Evolutionary conservation across 2,888 invertebrate genomes (phyloP).

Genomic region (Aspidapion aeneum): DNA sequence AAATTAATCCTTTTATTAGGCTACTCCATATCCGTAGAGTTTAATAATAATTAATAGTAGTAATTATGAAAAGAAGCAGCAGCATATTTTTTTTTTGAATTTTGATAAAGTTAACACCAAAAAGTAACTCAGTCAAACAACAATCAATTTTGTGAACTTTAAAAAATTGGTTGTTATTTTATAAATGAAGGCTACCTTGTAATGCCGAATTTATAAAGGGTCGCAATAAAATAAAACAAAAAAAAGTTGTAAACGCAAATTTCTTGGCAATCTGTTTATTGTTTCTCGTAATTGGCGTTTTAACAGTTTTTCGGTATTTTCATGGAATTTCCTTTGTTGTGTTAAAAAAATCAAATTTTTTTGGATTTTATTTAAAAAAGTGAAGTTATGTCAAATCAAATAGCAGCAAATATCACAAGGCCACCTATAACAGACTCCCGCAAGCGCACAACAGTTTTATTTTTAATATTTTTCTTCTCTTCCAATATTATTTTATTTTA

Average conservation of each 20-base stretch:
- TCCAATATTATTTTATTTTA: no score
- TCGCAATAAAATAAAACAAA: not conserved
- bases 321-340: not conserved
- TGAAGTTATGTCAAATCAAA: not conserved
- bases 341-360: not conserved
- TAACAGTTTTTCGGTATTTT: not conserved
- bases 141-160: conserved; percentile 10
- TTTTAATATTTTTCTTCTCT: not conserved
- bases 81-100: conserved; percentile 14
- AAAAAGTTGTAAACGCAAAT: no score
- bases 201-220: no score
- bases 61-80: conserved; percentile 14
- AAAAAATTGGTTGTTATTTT: conserved; percentile 3
- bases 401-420: not conserved
- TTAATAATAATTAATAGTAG: no score
- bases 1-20: not conserved
- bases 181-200: not conserved
- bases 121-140: conserved; percentile 22
- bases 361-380: not conserved
- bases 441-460: not conserved
- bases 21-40: no score
- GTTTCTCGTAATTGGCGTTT: not conserved
- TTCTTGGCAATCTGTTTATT: not conserved
- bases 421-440: no score
- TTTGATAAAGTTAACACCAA: conserved; percentile 24